Evolutionary conservation across 2,797 vertebrate genomes (phyloP).

Genomic region (Sternarchorhynchus goeldii): DNA sequence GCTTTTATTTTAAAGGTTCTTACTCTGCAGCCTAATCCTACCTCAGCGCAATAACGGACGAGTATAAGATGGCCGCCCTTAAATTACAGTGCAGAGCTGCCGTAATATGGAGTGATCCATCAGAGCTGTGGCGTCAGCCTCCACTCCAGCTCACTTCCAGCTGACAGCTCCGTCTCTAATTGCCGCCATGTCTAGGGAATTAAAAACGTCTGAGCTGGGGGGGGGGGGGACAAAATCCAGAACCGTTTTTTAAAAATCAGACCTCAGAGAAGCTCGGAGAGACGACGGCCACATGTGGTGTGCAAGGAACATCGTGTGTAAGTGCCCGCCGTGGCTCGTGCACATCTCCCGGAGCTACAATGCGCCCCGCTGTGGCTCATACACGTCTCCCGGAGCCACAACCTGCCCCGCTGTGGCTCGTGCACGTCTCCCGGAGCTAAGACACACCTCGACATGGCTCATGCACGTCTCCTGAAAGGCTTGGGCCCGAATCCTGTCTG

Average conservation of each 20-base stretch:
- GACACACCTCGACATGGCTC: too few relatives aligned
- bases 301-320: too few relatives aligned
- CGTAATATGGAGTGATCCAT: constrained; percentile 49
- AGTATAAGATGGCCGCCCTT: constrained; percentile 51
- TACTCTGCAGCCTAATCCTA: constrained; percentile 12
- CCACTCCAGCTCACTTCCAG: constrained; percentile 41
- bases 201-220: constrained; percentile 13
- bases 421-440: constrained; percentile 1
- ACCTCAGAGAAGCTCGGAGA: background rate
- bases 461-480: too few relatives aligned
- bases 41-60: constrained; percentile 27
- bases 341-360: background rate
- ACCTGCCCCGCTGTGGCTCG: background rate
- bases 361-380: background rate
- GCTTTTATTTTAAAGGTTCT: constrained; percentile 17
- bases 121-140: constrained; percentile 31
- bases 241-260: constrained; percentile 36
- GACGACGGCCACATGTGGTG: too few relatives aligned
- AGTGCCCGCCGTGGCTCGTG: background rate
- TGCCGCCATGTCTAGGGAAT: constrained; percentile 35
- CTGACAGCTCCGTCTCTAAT: constrained; percentile 47
- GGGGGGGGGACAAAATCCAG: background rate
- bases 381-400: background rate
- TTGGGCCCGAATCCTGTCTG: too few relatives aligned
- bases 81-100: constrained; percentile 59